Conservation (phyloP, 2,797 vertebrate genomes). For the Clarias platycephalus region DNA sequence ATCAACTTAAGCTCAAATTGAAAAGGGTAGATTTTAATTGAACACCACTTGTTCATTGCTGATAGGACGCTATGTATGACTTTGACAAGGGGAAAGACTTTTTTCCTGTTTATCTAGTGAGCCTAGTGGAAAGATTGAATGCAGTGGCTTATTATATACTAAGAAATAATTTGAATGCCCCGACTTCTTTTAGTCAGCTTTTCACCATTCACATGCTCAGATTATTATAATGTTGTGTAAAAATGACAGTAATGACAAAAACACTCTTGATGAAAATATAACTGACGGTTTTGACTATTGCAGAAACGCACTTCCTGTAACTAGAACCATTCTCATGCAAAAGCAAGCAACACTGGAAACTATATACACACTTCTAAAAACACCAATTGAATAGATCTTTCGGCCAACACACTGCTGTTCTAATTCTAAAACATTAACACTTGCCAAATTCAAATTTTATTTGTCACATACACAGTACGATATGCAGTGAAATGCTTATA, state of each 20-base stretch:
- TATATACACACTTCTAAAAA: too few species aligned
- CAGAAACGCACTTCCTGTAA: too few species aligned
- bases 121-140: neutral
- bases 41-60: neutral
- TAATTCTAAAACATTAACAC: too few species aligned
- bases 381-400: too few species aligned
- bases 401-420: too few species aligned
- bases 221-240: neutral
- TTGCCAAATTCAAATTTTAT: too few species aligned
- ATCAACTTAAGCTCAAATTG: neutral
- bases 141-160: neutral
- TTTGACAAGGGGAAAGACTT: neutral
- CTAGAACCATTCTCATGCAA: too few species aligned
- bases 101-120: neutral
- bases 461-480: too few species aligned
- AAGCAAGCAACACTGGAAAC: too few species aligned
- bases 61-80: neutral
- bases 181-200: neutral
- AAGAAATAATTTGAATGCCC: neutral
- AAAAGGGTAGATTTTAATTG: neutral
- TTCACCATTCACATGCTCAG: neutral
- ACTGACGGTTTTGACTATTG: neutral
- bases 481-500: too few species aligned
- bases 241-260: neutral
- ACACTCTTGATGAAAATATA: neutral